A percentile compares a stretch with the other conserved stretches of the same genome.
phyloP scores from a whole-genome alignment of 2,113 vertebrate species.

The Actenoides lindsayi region DNA sequence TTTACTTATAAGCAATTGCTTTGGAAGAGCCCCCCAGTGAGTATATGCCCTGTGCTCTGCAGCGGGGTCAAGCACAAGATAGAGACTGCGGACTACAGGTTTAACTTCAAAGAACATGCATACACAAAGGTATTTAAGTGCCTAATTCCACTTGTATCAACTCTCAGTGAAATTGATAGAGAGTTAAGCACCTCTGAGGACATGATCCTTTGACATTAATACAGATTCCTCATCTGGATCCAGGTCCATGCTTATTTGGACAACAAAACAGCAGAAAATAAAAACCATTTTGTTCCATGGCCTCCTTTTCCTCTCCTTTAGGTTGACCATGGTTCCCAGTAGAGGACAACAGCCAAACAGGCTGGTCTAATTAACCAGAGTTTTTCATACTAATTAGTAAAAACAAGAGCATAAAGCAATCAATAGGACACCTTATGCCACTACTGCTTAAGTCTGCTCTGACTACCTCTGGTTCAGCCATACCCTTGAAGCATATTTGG shows the following conservation, averaged over 20 bases:
- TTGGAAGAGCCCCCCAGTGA: neutral
- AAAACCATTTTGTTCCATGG: neutral
- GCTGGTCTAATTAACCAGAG: slow-evolving; percentile 19
- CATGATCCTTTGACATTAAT: neutral
- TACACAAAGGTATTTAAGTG: neutral
- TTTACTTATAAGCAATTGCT: neutral
- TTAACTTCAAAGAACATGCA: neutral
- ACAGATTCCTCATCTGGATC: neutral
- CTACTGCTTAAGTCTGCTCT: slow-evolving; percentile 15
- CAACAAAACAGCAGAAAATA: neutral
- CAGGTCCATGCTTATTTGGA: neutral
- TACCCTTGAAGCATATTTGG: slow-evolving; percentile 14
- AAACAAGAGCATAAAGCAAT: slow-evolving; percentile 35
- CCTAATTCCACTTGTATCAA: neutral
- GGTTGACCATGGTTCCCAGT: neutral
- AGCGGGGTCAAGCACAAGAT: neutral
- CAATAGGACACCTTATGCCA: slow-evolving; percentile 41
- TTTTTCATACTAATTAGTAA: slow-evolving; percentile 46
- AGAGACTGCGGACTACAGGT: neutral
- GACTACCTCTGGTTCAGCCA: neutral
- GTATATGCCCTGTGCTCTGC: neutral
- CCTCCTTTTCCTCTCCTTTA: neutral
- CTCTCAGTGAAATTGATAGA: neutral
- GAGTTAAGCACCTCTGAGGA: neutral
- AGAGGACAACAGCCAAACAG: slow-evolving; percentile 25